These are phyloP conservation scores for Euphonia xanthogaster DNA, from an alignment of 2,797 vertebrate species.

Conservation along the genomic window DNA sequence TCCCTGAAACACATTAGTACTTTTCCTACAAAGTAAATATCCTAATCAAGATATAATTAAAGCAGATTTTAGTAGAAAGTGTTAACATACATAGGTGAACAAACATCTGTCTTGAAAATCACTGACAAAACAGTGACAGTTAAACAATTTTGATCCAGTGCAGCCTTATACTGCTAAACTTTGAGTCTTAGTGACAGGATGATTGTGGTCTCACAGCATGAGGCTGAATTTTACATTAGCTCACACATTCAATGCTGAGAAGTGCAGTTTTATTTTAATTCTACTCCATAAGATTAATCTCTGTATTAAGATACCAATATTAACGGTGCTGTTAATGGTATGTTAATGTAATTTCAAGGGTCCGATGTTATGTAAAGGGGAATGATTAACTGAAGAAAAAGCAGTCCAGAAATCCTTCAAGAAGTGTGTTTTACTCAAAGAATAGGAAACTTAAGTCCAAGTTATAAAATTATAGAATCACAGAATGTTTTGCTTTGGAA, in stretches of 20 bases:
- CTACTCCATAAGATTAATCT: not conserved
- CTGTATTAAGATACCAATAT: not conserved
- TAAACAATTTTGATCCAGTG: not conserved
- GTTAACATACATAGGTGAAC: not conserved
- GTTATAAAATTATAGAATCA: not conserved
- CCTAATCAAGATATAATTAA: not conserved
- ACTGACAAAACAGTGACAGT: not conserved
- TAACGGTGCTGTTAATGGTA: not conserved
- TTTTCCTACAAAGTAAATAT: not conserved
- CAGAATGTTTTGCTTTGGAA: not conserved
- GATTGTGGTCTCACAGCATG: not conserved
- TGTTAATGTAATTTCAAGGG: not conserved
- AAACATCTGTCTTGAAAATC: not conserved
- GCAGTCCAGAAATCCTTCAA: not conserved
- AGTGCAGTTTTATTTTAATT: not conserved
- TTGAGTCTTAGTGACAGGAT: not conserved
- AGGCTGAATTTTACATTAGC: not conserved
- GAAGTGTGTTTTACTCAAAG: not conserved
- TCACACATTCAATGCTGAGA: not conserved
- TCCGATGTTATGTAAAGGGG: not conserved
- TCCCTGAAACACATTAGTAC: fast-evolving
- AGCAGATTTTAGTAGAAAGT: not conserved
- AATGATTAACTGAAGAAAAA: not conserved
- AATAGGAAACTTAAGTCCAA: not conserved
- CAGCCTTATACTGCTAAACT: not conserved